Evolutionary conservation across 1,140 invertebrate genomes (phyloP), one percentile per base, ranked within the genome.

Genomic region (Thaumatotibia leucotreta): DNA sequence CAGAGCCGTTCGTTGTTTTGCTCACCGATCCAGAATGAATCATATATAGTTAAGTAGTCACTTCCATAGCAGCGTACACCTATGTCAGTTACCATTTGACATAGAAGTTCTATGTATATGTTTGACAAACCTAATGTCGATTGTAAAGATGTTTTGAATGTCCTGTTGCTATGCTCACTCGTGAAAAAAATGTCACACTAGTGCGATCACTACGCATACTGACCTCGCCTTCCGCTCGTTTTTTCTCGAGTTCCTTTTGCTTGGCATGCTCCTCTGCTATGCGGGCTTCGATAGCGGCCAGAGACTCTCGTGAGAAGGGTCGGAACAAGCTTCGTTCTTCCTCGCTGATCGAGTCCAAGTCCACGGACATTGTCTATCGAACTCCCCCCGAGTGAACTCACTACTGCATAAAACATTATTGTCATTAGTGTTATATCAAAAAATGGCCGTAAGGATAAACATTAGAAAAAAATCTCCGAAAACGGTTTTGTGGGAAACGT

Each of bases 271-370:
- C 97, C 92, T 97, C 97, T 83, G 96, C 96, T 92, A 98, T 98
- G 83, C 97, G 95, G 91, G 95, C 93, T 93, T 98, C 96, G 92
- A 99, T 98, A 91, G 95, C 95, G 92, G 96, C 95, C 92, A 98
- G 93, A 92, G 97, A 98, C 93, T 99, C 97, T 92, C 97, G 94
- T 89, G 98, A 99, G 94, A 99, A 99, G 93, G 97, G 97, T 95
- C 96, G 96, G 96, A 99, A 99, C 94, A 97, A 94, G 93, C 96
- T 96, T 93, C 95, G 95, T 95, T 97, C 96, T 96, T 97, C 96
- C 95, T 96, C 96, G 94, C 95, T 96, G 94, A 95, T 93, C 93
- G 95, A 96, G 94, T 95, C 94, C 94, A 95, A 96, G 94, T 94
- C 95, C 93, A 96, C 95, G 95, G 95, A 97, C 96, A 97, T 97